Base-by-base conservation (phyloP, 2,797 vertebrate species). In the Rhinogobio ventralis region DNA sequence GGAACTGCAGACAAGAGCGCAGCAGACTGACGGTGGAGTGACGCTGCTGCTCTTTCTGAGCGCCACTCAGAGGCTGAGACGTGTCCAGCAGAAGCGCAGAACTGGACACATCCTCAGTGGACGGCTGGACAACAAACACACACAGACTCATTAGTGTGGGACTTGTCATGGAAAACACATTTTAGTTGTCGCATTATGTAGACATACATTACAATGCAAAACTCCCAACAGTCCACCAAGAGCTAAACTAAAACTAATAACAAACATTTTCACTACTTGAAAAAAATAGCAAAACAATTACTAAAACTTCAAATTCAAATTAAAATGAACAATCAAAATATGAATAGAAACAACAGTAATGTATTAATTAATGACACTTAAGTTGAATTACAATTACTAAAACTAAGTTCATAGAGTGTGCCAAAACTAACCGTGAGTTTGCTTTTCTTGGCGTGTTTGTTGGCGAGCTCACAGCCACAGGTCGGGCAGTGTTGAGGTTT, bases 401-500 rank as follows among this genome's bases (percentile, higher is more conserved):
- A 7, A 20, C 51, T 7, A 20, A 53, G 57, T 13, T 30, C n/a
- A 64, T 30, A 8, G 5, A 25, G 14, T 64, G 60, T 64, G 25
- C 2, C 15, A 3, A 4, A 7, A 45, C 75, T 28, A 84, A 95
- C 94, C 53, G 30, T 20, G 6, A 64, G 45, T 77, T 86, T 94
- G 72, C 87, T 14, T 76, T 89, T 92, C 87, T 93, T 93, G 81
- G 77, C 2, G 19, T 87, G 91, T 86, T 96, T 97, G 93, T 96
- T 97, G 89, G 94, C 90, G 89, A 99, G 95, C 89, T 96, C 96
- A 85, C 94, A 97, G 84, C 97, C 97, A 85, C 98, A 99, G 91
- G 93, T 97, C 17, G 98, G 98, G 80, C 98, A 99, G 89, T 95
- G 81, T 0, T 94, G 93, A 4, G 98, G 98, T 89, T 99, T 99